Conservation (phyloP, 2,113 vertebrate species). For the Malurus elegans region DNA sequence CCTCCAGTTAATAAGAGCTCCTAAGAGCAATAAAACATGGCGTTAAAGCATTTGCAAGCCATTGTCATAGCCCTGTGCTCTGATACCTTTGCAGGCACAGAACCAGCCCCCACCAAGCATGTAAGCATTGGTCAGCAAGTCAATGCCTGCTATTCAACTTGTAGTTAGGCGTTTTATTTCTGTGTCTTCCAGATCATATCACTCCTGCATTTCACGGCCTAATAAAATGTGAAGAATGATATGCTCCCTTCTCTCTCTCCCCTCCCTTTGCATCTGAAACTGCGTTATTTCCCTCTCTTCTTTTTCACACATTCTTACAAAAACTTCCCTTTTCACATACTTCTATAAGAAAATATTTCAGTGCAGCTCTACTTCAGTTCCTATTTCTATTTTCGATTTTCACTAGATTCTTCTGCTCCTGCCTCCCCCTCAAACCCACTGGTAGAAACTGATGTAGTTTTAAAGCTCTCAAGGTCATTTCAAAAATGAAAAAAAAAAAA, state of each 20-base stretch:
- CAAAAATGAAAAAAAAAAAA: background rate
- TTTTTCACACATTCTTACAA: constrained; percentile 60
- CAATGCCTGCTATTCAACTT: constrained; percentile 71
- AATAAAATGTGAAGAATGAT: constrained; percentile 63
- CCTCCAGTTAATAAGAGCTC: constrained; percentile 42
- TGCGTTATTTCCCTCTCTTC: constrained; percentile 57
- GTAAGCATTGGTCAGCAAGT: constrained; percentile 72
- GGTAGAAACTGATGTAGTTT: constrained; percentile 36
- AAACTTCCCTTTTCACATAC: constrained; percentile 74
- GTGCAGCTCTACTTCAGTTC: constrained; percentile 60
- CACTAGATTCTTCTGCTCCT: constrained; percentile 45
- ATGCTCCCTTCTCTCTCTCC: background rate
- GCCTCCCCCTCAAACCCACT: constrained; percentile 23
- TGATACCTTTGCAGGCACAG: constrained; percentile 63
- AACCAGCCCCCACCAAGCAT: constrained; percentile 56
- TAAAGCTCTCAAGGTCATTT: constrained; percentile 49
- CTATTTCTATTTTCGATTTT: constrained; percentile 63
- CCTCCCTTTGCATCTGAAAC: constrained; percentile 24
- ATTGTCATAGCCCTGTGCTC: constrained; percentile 65
- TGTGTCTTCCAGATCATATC: constrained; percentile 59
- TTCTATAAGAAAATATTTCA: constrained; percentile 61
- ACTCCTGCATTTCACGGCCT: constrained; percentile 50
- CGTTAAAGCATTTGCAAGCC: constrained; percentile 66
- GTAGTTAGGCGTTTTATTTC: constrained; percentile 67
- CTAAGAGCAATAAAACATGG: constrained; percentile 66